phyloP scores from a whole-genome alignment of 2,113 vertebrate species.

The Dipodomys spectabilis region DNA sequence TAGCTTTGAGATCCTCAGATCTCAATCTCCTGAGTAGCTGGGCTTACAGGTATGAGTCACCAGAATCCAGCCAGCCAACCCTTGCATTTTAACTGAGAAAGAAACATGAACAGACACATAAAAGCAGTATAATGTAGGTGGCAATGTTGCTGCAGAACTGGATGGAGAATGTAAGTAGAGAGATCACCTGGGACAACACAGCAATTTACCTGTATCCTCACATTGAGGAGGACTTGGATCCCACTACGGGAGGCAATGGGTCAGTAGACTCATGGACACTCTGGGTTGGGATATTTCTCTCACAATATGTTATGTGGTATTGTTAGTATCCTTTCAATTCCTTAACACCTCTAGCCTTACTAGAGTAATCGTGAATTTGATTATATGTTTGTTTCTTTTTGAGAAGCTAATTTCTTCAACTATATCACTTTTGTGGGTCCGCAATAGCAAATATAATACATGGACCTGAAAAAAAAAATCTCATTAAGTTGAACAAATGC shows the following conservation, averaged over 20 bases:
- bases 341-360: background rate
- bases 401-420: background rate
- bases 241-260: background rate
- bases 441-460: background rate
- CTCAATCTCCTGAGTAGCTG: too few species aligned
- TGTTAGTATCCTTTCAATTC: background rate
- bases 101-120: background rate
- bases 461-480: background rate
- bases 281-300: background rate
- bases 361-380: background rate
- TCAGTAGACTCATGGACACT: background rate
- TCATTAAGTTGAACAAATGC: background rate
- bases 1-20: too few species aligned
- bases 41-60: too few species aligned
- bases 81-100: background rate
- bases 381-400: background rate
- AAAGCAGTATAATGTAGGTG: background rate
- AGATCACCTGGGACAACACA: background rate
- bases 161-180: background rate
- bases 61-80: too few species aligned
- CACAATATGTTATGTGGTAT: background rate
- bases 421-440: background rate
- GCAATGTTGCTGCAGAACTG: background rate
- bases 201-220: background rate
- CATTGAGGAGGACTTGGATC: background rate